These are phyloP conservation scores for Ctenopoma multispine DNA, from an alignment of 2,797 vertebrate genomes.

Conservation along the genomic window DNA sequence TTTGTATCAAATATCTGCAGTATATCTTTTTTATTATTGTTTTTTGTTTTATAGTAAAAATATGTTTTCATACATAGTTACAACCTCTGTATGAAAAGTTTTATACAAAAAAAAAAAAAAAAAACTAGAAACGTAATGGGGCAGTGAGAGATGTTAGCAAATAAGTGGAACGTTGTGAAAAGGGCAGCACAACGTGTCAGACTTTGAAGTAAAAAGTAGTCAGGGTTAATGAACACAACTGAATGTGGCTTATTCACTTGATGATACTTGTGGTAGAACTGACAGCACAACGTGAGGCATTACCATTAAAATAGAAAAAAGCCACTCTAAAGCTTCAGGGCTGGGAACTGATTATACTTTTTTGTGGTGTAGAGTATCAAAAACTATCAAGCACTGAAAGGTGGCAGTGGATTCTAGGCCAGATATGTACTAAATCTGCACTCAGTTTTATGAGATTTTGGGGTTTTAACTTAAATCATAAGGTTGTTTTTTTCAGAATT, in stretches of 20 bases:
- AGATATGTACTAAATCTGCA: background rate
- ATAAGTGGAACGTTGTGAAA: slow-evolving; percentile 36
- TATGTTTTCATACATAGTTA: no score
- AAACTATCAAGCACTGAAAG: background rate
- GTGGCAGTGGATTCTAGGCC: background rate
- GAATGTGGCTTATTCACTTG: slow-evolving; percentile 46
- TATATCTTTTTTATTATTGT: no score
- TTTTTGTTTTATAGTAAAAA: no score
- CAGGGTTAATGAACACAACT: slow-evolving; percentile 32
- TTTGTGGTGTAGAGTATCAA: background rate
- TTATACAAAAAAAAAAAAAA: no score
- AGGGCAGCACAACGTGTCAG: slow-evolving; percentile 27
- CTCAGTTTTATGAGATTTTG: no score
- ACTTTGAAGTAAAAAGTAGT: slow-evolving; percentile 37
- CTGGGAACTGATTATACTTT: slow-evolving; percentile 2
- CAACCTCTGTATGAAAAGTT: no score
- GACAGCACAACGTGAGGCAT: slow-evolving; percentile 33
- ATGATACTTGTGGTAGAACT: slow-evolving; percentile 44
- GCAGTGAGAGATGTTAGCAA: slow-evolving; percentile 13
- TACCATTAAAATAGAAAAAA: slow-evolving; percentile 39
- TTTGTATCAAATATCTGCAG: no score
- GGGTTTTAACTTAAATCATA: background rate
- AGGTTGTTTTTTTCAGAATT: no score
- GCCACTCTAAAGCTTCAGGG: background rate
- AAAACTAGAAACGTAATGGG: background rate